These are phyloP conservation scores for Propithecus perrieri DNA, from an alignment of 2,797 vertebrate genomes.

Conservation along the genomic window DNA sequence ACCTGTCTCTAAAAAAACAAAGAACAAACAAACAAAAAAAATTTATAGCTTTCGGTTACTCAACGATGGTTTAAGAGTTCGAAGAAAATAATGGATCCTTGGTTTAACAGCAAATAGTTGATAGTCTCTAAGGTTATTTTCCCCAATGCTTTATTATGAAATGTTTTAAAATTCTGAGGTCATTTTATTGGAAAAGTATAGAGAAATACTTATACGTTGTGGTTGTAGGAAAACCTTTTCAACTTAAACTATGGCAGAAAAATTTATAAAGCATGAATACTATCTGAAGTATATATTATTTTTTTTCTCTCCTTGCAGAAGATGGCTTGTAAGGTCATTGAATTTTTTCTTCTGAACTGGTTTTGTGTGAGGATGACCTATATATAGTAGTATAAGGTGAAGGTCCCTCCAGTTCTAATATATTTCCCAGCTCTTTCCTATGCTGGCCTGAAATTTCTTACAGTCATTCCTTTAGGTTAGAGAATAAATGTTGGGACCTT, in stretches of 20 bases:
- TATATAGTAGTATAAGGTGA: background rate
- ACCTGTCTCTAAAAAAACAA: background rate
- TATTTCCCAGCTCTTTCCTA: background rate
- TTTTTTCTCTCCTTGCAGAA: background rate
- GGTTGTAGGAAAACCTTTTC: background rate
- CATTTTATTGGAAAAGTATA: background rate
- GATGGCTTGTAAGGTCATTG: background rate
- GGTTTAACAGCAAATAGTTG: background rate
- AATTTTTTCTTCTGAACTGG: background rate
- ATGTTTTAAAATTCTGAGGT: background rate
- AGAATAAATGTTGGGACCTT: background rate
- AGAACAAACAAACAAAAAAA: background rate
- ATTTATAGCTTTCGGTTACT: background rate
- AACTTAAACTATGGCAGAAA: slow-evolving; percentile 11
- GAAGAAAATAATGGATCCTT: slow-evolving; percentile 9
- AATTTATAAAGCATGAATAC: background rate
- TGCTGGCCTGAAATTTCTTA: background rate
- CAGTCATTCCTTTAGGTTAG: background rate
- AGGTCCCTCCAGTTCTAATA: background rate
- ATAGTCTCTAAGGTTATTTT: background rate
- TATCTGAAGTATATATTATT: background rate
- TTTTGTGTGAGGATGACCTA: background rate
- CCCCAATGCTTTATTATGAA: background rate
- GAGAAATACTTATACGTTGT: background rate
- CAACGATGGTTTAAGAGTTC: background rate